Evolutionary conservation across 2,888 invertebrate genomes (phyloP).

Genomic region (Pheosia tremula): DNA sequence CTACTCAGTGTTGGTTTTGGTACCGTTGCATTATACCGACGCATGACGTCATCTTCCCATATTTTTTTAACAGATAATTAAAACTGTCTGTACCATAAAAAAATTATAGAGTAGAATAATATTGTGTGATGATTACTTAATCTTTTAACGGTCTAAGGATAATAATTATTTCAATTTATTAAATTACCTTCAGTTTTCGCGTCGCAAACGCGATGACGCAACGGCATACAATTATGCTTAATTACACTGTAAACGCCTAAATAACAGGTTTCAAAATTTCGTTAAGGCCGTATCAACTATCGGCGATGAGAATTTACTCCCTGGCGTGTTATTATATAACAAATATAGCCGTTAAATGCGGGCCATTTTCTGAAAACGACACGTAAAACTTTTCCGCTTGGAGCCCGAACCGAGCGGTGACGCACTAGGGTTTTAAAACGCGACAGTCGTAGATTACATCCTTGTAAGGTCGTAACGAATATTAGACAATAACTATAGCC

Average conservation of each 20-base stretch:
- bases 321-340: constrained; percentile 33
- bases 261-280: constrained; percentile 24
- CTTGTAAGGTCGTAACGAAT: too few relatives aligned
- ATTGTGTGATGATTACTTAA: too few relatives aligned
- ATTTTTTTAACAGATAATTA: too few relatives aligned
- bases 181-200: constrained; percentile 5
- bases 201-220: constrained; percentile 11
- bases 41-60: too few relatives aligned
- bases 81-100: too few relatives aligned
- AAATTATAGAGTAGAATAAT: too few relatives aligned
- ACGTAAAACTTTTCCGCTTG: constrained; percentile 32
- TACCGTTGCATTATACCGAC: too few relatives aligned
- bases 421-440: constrained; percentile 23
- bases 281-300: constrained; percentile 31
- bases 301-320: constrained; percentile 32
- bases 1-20: too few relatives aligned
- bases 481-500: too few relatives aligned
- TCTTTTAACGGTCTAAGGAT: too few relatives aligned
- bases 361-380: constrained; percentile 40
- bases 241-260: constrained; percentile 16
- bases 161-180: constrained; percentile 6
- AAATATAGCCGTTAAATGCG: constrained; percentile 36
- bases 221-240: constrained; percentile 13
- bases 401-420: constrained; percentile 14
- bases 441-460: not conserved